Evolutionary conservation across 1,140 invertebrate genomes (phyloP), one percentile per base, ranked within the genome.

Genomic region (Cyphomyrmex costatus): DNA sequence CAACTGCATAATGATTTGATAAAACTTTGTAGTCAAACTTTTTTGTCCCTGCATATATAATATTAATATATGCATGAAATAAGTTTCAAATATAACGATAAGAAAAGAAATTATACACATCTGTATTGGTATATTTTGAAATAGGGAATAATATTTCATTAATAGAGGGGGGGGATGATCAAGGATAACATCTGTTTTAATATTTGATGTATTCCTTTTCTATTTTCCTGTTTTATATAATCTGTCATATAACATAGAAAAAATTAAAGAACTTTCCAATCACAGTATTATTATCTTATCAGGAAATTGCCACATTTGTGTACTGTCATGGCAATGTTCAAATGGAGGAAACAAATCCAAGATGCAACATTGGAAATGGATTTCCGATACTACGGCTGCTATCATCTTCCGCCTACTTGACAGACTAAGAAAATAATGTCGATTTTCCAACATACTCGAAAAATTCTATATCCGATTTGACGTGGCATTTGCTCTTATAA

Each of bases 311-410:
- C 53, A 74, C 68, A 73, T 73, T 74, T 36, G 79, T 49, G 79
- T 46, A 56, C 33, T 83, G 79, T 83, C 68, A 56, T 49, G 19
- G 53, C 49, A 83, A 83, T 83, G 79, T 74, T 73, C 79, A 60
- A 60, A 83, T 74, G 61, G 68, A 49, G 77, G 46, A 70, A 80
- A 80, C 77, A 80, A 86, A 89, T 88, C 77, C 73, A 80, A 73
- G 70, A 80, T 78, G 88, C 89, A 85, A 84, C 70, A 90, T 91
- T 84, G 89, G 78, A 91, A 91, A 91, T 91, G 83, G 89, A 91
- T 91, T 86, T 79, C 30, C 86, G 73, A 79, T 85, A 90, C 82
- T 60, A 51, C 27, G 42, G 36, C 33, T 58, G 77, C 61, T 83
- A 83, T 83, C 74, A 68, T 78, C 77, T 82, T 85, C 84, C 84